Percentiles rank a stretch among this genome's conserved stretches.
These are phyloP conservation scores for Euplagia quadripunctaria DNA, from an alignment of 2,888 invertebrate genomes.

Conservation along the genomic window DNA sequence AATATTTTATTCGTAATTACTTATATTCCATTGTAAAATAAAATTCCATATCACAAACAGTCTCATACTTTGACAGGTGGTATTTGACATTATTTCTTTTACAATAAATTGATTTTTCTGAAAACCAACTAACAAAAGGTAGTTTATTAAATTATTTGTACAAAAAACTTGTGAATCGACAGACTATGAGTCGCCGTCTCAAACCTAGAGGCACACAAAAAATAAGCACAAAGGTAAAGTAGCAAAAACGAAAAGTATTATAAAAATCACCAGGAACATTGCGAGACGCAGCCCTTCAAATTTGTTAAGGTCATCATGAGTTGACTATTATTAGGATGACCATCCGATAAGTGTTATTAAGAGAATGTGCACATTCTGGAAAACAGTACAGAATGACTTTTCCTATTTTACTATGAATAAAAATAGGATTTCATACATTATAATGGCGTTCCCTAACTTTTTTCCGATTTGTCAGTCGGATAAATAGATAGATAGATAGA, in stretches of 20 bases:
- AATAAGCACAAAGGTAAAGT: slow-evolving; percentile 52
- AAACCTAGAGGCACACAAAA: slow-evolving; percentile 61
- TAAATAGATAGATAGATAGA: too few relatives aligned
- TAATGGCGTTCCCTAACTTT: background rate
- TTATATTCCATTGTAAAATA: slow-evolving; percentile 8
- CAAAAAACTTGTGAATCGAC: slow-evolving; percentile 56
- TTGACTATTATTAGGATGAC: slow-evolving; percentile 52
- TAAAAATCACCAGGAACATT: slow-evolving; percentile 57
- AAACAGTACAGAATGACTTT: too few relatives aligned
- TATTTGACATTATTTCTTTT: slow-evolving; percentile 27
- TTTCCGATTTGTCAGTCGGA: background rate
- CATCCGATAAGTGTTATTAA: slow-evolving; percentile 9
- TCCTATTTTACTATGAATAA: too few relatives aligned
- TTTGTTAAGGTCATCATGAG: slow-evolving; percentile 81
- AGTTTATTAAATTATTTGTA: slow-evolving; percentile 61
- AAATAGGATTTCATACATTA: too few relatives aligned
- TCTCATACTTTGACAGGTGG: slow-evolving; percentile 31
- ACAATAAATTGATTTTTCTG: slow-evolving; percentile 45
- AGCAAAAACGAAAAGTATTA: slow-evolving; percentile 63
- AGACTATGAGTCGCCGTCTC: slow-evolving; percentile 79
- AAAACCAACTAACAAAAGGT: slow-evolving; percentile 49
- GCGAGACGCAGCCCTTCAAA: slow-evolving; percentile 55
- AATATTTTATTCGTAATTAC: slow-evolving; percentile 1
- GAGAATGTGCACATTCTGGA: background rate
- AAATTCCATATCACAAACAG: slow-evolving; percentile 4